Conservation (phyloP, 1,140 invertebrate genomes). For the Lepidurus apus region DNA sequence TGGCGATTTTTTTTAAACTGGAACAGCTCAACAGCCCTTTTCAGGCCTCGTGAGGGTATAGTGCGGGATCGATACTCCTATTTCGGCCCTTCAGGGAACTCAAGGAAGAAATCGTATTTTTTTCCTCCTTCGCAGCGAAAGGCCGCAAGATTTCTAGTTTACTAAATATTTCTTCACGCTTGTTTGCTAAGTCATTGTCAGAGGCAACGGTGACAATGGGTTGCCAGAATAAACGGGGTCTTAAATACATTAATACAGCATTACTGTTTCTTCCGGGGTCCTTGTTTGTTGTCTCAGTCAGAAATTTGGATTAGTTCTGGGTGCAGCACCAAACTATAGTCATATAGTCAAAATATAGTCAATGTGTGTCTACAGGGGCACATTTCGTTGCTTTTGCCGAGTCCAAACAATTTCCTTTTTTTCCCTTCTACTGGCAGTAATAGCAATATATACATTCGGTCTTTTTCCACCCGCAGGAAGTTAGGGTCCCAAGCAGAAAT, state of each 20-base stretch:
- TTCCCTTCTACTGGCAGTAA: neutral
- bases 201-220: neutral
- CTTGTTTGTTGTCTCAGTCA: neutral
- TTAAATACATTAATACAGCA: slow-evolving; percentile 1
- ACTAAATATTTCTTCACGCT: neutral
- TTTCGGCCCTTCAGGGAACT: neutral
- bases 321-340: neutral
- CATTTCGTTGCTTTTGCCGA: neutral
- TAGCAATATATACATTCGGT: neutral
- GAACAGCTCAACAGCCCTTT: slow-evolving; percentile 11
- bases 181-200: neutral
- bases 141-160: neutral
- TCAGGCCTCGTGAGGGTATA: neutral
- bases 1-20: neutral
- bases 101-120: neutral
- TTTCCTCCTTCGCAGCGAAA: neutral
- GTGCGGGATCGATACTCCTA: neutral
- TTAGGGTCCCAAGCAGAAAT: neutral
- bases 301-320: slow-evolving; percentile 13
- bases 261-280: slow-evolving; percentile 2
- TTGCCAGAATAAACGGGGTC: neutral
- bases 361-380: neutral
- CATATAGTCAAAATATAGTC: too few species aligned
- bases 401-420: neutral
- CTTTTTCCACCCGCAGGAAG: neutral